Evolutionary conservation across 2,888 invertebrate species (phyloP).

Genomic region (Ormyrus nitidulus): DNA sequence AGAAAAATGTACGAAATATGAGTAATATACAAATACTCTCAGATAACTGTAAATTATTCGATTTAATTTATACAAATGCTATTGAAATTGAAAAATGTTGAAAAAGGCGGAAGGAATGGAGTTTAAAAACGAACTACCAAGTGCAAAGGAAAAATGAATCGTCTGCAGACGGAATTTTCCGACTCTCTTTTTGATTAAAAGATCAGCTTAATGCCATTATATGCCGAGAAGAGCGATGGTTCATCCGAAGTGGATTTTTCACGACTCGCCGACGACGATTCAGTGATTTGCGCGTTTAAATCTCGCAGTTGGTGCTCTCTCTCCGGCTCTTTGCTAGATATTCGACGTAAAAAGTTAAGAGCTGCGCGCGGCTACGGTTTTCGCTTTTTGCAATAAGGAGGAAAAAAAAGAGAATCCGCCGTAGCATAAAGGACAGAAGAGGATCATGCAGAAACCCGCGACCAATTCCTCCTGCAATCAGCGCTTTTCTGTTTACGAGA

Average conservation of each 20-base stretch:
- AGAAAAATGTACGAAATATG: no score
- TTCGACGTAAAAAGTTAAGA: conserved; percentile 38
- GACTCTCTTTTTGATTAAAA: conserved; percentile 51
- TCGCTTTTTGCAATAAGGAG: neutral
- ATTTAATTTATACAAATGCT: no score
- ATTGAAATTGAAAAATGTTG: no score
- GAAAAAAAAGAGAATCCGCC: neutral
- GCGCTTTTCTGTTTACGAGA: conserved; percentile 37
- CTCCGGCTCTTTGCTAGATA: neutral
- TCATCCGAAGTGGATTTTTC: conserved; percentile 47
- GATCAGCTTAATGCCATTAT: conserved; percentile 53
- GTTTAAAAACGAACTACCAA: neutral
- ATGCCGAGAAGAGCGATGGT: conserved; percentile 22
- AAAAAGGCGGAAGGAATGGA: neutral
- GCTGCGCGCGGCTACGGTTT: neutral
- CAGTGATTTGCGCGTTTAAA: conserved; percentile 39
- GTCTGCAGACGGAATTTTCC: conserved; percentile 10
- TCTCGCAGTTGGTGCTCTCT: conserved; percentile 12
- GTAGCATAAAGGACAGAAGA: conserved; percentile 4
- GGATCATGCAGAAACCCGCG: conserved; percentile 35
- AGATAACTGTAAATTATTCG: no score
- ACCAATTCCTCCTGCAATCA: conserved; percentile 46
- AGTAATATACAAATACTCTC: no score
- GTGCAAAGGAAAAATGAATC: conserved; percentile 15
- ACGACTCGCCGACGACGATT: conserved; percentile 33